Base-by-base conservation (phyloP, 2,113 vertebrate species). In the Poeciliopsis occidentalis region DNA sequence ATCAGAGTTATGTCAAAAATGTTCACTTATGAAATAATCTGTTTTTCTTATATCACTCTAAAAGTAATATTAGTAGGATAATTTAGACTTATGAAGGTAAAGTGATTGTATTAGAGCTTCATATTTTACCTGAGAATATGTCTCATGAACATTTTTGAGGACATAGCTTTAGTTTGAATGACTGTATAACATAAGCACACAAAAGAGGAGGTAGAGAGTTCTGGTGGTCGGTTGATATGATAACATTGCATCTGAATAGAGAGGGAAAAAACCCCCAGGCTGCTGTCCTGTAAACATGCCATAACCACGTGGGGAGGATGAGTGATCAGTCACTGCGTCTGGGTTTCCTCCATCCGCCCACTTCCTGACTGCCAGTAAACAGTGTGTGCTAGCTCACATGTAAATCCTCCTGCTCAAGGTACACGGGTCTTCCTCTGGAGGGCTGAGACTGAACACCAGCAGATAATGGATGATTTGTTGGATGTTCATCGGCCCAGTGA, bases 311-410 rank as follows among this genome's bases (percentile, higher is more conserved):
- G 88, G 89, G 84, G 76, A 68, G 73, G 39, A 66, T 67, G 80
- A 82, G 64, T 31, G 19, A 84, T 31, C 41, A 67, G 34, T 81
- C 74, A 41, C 60, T 26, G 71, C 69, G 60, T 85, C 73, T 79
- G 61, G 76, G 85, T 87, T 81, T 41, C 78, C 79, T 84, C 79
- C 86, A 84, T 85, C 83, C 84, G 62, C 82, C 82, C 68, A 6
- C 81, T 88, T 91, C 88, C 89, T 89, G 71, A 76, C 66, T 27
- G 31, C 73, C 64, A 51, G 73, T 86, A 86, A 89, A 89, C 79
- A 86, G 60, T 68, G 57, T 57, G 47, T 1, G 22, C 41, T 57
- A 47, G 61, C 73, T 83, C 82, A 71, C 31, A 86, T 39, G 57
- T 34, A 83, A 81, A 82, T 61, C 79, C 75, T 67, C 71, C 83